These are phyloP conservation scores for Nemoura dubitans DNA, from an alignment of 2,888 invertebrate species.

Conservation along the genomic window DNA sequence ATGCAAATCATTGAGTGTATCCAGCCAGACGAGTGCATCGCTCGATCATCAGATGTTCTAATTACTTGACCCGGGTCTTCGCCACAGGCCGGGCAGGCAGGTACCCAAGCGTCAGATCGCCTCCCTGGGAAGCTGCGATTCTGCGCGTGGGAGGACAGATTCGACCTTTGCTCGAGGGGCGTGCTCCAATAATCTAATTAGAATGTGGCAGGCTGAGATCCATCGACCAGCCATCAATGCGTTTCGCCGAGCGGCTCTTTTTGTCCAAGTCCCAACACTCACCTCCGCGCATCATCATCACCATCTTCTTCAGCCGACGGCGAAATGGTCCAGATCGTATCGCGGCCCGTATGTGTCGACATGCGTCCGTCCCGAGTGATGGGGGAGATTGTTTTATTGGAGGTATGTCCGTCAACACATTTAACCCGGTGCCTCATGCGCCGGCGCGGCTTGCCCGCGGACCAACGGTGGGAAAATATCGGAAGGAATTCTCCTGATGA, in stretches of 20 bases:
- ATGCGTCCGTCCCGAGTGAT: not conserved
- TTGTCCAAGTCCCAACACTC: not conserved
- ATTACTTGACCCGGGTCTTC: not conserved
- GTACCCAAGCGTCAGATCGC: not conserved
- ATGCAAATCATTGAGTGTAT: too few species aligned
- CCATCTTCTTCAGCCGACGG: not conserved
- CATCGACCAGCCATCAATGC: not conserved
- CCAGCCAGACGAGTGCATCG: too few species aligned
- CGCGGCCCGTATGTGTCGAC: not conserved
- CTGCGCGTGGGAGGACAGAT: not conserved
- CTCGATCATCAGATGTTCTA: not conserved
- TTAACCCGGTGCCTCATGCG: not conserved
- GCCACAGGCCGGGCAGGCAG: not conserved
- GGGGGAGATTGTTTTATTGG: constrained; percentile 35
- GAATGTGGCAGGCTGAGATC: not conserved
- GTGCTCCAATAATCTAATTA: constrained; percentile 28
- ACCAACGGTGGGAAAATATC: not conserved
- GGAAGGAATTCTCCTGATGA: not conserved
- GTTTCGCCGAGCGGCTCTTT: not conserved
- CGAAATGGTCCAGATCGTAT: not conserved
- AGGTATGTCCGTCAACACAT: constrained; percentile 28
- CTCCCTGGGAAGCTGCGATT: not conserved
- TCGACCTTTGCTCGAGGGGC: constrained; percentile 1
- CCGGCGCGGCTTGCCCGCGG: not conserved
- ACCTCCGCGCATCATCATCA: not conserved